Evolutionary conservation across 2,797 vertebrate genomes (phyloP), one percentile per base, ranked within the genome.

Genomic region (Peromyscus aztecus): DNA sequence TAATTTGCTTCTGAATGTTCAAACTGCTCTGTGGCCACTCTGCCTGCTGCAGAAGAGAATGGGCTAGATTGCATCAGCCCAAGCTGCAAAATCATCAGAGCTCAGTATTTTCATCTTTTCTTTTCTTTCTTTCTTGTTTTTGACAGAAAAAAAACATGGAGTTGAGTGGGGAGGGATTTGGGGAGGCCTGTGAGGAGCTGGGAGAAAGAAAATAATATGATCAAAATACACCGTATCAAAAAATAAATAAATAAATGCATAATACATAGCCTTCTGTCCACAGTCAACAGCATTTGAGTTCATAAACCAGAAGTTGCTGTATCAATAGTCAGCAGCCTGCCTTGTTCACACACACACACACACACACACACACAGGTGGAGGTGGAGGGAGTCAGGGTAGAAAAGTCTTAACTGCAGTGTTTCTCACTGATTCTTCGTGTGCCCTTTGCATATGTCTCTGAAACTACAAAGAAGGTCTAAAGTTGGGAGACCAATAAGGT

Each of bases 31-130:
- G 81, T 75, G 31, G 59, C 91, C 67, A 92, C 78, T 14, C 34
- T 94, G 80, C n/a, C 87, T 81, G 27, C 71, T 71, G 23, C 61
- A 89, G 71, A 93, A 77, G 57, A 88, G 84, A 82, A 92, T 37
- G 89, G 55, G 69, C 86, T 69, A 7, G 46, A 59, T 0, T 57
- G 37, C 43, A 83, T 34, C 69, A 81, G 37, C 71, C 27, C 27
- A 55, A 14, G 76, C 34, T 82, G 76, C 76, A 55, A 87, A 97
- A 31, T 63, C 63, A 84, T 61, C 34, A 40, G 63, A 75, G 57
- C 69, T 94, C 55, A 49, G 61, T 43, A 82, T n/a, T 59, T 80
- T 55, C n/a, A 59, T 59, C n/a, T 55, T 55, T 59, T 40, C n/a
- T 59, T 57, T 81, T 55, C 55, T 55, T 55, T 52, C 14, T 55